These are phyloP conservation scores for Nannobrachium achirus DNA, from an alignment of 2,113 vertebrate genomes.

Conservation along the genomic window DNA sequence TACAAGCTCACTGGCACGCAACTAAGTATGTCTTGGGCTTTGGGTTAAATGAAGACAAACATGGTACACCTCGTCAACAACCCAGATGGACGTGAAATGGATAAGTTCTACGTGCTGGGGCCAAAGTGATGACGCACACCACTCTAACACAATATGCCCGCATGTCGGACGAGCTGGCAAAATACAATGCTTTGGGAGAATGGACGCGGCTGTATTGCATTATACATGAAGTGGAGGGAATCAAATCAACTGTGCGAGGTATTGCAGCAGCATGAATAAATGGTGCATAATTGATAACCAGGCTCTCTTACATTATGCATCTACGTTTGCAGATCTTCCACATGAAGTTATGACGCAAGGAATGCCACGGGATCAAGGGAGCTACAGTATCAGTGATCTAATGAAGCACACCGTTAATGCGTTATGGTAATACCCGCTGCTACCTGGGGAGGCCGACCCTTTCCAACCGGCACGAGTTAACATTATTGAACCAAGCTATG, in stretches of 20 bases:
- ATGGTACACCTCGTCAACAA: neutral
- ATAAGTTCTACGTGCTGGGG: neutral
- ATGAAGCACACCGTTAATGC: slow-evolving; percentile 47
- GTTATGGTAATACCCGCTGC: slow-evolving; percentile 17
- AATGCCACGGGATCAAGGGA: slow-evolving; percentile 41
- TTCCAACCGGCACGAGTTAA: neutral
- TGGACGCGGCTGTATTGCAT: slow-evolving; percentile 61
- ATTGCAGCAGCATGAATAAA: slow-evolving; percentile 75
- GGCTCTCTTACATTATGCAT: slow-evolving; percentile 68
- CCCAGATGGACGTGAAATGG: neutral
- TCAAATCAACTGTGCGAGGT: slow-evolving; percentile 71
- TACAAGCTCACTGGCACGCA: too few species aligned
- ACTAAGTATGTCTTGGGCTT: too few species aligned
- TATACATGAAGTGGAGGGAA: slow-evolving; percentile 72
- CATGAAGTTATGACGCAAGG: slow-evolving; percentile 42
- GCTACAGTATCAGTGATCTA: slow-evolving; percentile 47
- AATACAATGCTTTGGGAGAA: slow-evolving; percentile 35
- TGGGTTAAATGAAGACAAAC: neutral
- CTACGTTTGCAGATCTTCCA: slow-evolving; percentile 58
- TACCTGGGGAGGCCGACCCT: neutral
- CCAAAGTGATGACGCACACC: slow-evolving; percentile 14
- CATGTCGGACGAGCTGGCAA: slow-evolving; percentile 18
- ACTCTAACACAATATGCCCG: slow-evolving; percentile 23
- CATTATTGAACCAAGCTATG: too few species aligned
- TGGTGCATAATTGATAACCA: slow-evolving; percentile 72